Conservation (phyloP, 2,113 vertebrate genomes). For the Cottus gobio region DNA sequence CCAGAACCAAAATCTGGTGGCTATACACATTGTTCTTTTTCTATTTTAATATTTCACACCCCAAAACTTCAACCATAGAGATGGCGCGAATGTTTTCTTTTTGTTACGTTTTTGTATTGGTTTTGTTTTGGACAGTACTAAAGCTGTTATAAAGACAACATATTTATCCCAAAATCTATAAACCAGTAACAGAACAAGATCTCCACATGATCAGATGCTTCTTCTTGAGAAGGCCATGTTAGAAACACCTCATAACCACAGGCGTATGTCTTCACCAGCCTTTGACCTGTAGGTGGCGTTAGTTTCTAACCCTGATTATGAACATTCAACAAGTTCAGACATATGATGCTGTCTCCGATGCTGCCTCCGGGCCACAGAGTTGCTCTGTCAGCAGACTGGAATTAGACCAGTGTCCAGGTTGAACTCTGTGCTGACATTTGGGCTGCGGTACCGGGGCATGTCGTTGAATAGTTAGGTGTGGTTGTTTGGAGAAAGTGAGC, state of each 20-base stretch:
- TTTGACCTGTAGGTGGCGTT: constrained; percentile 14
- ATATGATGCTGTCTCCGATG: constrained; percentile 11
- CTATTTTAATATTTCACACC: neutral
- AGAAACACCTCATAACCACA: neutral
- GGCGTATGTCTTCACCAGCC: neutral
- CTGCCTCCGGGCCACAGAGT: constrained; percentile 29
- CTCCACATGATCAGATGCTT: neutral
- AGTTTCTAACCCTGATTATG: constrained; percentile 13
- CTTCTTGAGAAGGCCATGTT: neutral
- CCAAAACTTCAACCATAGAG: neutral
- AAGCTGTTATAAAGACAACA: too few species aligned
- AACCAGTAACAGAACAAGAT: neutral
- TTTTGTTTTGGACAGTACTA: neutral
- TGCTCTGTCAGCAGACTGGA: constrained; percentile 67
- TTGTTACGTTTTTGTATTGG: neutral
- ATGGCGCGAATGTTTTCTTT: neutral
- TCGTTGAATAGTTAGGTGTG: constrained; percentile 34
- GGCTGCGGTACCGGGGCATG: constrained; percentile 16
- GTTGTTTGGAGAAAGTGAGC: neutral
- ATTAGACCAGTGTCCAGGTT: constrained; percentile 61
- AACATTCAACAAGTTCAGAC: constrained; percentile 62
- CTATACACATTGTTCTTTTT: neutral
- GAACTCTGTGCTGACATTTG: constrained; percentile 41
- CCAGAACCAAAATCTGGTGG: neutral
- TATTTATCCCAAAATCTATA: neutral